phyloP scores from a whole-genome alignment of 2,888 invertebrate genomes.

The Chironomus riparius region DNA sequence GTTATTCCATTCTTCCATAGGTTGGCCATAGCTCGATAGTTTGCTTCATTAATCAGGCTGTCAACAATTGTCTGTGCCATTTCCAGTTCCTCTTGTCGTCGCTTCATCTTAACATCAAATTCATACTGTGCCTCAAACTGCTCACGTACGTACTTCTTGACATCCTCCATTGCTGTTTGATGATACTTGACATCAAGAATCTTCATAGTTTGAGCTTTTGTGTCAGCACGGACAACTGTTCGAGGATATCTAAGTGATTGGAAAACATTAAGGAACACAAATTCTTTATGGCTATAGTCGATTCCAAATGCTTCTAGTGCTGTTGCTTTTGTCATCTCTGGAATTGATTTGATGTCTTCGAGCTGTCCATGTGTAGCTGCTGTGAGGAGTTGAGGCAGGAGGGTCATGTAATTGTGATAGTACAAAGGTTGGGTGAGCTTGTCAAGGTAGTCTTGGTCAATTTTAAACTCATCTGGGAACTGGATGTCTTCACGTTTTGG shows the following conservation, averaged over 20 bases:
- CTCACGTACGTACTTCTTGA: not conserved
- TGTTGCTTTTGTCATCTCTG: not conserved
- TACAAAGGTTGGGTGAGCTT: not conserved
- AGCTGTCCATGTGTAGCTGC: not conserved
- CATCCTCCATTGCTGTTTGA: not conserved
- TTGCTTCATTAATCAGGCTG: not conserved
- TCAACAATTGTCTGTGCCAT: not conserved
- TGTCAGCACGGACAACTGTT: not conserved
- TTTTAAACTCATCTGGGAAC: not conserved
- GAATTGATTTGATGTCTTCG: not conserved
- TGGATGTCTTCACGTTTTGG: not conserved
- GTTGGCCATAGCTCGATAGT: not conserved
- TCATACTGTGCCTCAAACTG: not conserved
- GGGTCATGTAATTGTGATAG: not conserved
- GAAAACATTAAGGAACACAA: not conserved
- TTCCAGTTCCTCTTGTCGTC: not conserved
- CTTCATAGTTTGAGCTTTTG: not conserved
- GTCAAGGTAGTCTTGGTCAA: not conserved
- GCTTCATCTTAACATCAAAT: not conserved
- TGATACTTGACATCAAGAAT: not conserved
- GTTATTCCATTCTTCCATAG: not conserved
- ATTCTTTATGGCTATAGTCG: not conserved
- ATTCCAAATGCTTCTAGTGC: not conserved
- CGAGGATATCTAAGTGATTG: not conserved
- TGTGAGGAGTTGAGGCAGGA: not conserved